Percentiles rank a stretch among this genome's conserved stretches.
phyloP scores from a whole-genome alignment of 2,888 invertebrate genomes.

The Eupithecia dodoneata region DNA sequence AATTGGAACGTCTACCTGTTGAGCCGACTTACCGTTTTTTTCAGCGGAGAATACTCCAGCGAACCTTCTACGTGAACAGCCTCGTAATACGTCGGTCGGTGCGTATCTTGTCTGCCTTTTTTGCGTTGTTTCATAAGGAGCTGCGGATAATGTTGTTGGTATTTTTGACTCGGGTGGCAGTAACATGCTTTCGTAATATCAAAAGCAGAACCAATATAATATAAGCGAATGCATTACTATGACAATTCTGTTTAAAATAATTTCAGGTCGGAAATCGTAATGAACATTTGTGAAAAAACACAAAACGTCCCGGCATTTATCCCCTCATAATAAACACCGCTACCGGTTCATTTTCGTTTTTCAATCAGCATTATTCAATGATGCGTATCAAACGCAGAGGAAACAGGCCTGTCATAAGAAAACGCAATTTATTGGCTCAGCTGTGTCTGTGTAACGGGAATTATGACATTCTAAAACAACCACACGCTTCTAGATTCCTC shows the following conservation, averaged over 20 bases:
- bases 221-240: neutral
- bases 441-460: conserved; percentile 17
- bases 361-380: conserved; percentile 66
- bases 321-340: conserved; percentile 52
- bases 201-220: neutral
- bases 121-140: conserved; percentile 28
- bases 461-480: conserved; percentile 7
- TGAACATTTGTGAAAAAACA: conserved; percentile 7
- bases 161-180: conserved; percentile 24
- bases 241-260: neutral
- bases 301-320: conserved; percentile 47
- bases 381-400: conserved; percentile 62
- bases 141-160: conserved; percentile 35
- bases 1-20: conserved; percentile 83
- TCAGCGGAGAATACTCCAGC: conserved; percentile 63
- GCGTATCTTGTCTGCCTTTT: conserved; percentile 49
- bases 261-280: neutral
- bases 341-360: conserved; percentile 68
- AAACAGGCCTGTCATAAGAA: conserved; percentile 51
- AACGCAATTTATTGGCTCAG: conserved; percentile 27
- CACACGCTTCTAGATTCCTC: conserved; percentile 10
- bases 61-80: conserved; percentile 71
- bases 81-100: conserved; percentile 64
- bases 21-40: conserved; percentile 72
- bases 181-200: conserved; percentile 13